Conservation (phyloP, 2,888 invertebrate genomes). For the Phymatocera aterrima region DNA sequence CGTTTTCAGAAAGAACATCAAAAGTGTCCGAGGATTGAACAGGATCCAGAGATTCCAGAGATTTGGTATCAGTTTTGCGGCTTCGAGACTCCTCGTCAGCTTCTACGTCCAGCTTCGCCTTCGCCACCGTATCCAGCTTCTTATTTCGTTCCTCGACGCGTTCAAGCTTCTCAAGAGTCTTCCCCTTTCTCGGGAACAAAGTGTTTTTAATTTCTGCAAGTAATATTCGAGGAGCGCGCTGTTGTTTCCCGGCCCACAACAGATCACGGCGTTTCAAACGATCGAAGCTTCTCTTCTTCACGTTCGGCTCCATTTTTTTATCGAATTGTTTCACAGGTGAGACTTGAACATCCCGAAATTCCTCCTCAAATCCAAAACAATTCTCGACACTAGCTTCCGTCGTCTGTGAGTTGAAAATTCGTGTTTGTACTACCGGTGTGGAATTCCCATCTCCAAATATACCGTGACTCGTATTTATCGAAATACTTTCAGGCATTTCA, state of each 20-base stretch:
- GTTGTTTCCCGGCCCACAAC: background rate
- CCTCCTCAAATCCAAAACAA: conserved; percentile 66
- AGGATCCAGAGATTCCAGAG: conserved; percentile 48
- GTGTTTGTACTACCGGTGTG: conserved; percentile 53
- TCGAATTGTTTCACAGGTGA: background rate
- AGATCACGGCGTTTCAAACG: background rate
- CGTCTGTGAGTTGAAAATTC: background rate
- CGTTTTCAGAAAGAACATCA: conserved; percentile 55
- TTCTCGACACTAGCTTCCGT: conserved; percentile 55
- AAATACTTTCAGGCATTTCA: conserved; percentile 61
- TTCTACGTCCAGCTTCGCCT: background rate
- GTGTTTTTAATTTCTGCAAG: conserved; percentile 55
- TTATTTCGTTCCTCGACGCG: background rate
- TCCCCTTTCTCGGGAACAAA: conserved; percentile 46
- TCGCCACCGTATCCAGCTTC: too few relatives aligned
- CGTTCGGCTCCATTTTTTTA: background rate
- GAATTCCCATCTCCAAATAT: conserved; percentile 62
- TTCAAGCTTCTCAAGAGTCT: conserved; percentile 15
- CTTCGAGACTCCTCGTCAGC: conserved; percentile 10
- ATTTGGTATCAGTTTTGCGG: background rate
- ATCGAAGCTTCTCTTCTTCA: background rate
- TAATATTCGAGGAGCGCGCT: conserved; percentile 53
- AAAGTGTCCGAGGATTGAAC: conserved; percentile 64
- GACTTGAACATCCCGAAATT: background rate
- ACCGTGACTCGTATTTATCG: conserved; percentile 61